Evolutionary conservation across 2,888 invertebrate genomes (phyloP), one percentile per base, ranked within the genome.

Genomic region (Galerucella pusilla): DNA sequence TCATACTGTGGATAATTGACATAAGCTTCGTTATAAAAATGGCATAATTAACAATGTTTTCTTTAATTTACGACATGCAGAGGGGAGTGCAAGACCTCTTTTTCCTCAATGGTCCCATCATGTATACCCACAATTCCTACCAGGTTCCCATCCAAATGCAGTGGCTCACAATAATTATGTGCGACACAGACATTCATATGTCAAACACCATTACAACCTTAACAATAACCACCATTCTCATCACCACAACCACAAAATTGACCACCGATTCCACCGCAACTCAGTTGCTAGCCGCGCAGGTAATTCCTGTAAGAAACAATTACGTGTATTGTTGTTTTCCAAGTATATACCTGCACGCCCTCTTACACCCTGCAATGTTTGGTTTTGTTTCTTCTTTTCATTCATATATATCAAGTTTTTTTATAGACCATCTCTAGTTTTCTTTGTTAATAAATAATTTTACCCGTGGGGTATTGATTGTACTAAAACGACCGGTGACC

Each of bases 51-150:
- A 75, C 64, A 49, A 69, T 76, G 28, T 79, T 75, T 77, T 80
- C 79, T 78, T 74, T 75, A 75, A 73, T 80, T 79, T 74, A 73
- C 78, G 72, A 79, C 81, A 83, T 81, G 81, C 87, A 88, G 88
- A 88, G 83, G 87, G 88, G 84, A 88, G 93, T 88, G 92, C 93
- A 86, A 92, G 95, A 87, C 96, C 96, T 85, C 91, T 96, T 88
- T 96, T 96, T 89, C 96, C 96, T 83, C 96, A 96, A 91, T 96
- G 96, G 96, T 96, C 96, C 84, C 96, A 96, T 90, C 96, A 96
- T 90, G 96, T 96, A 86, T 96, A 96, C 90, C 96, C 96, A 84
- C 96, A 96, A 91, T 96, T 96, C 91, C 92, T 96, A 88, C 96
- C 96, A 86, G 95, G 95, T 88, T 94, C 95, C 89, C 96, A 96